phyloP scores from a whole-genome alignment of 2,797 vertebrate species.

The Cossypha caffra region DNA sequence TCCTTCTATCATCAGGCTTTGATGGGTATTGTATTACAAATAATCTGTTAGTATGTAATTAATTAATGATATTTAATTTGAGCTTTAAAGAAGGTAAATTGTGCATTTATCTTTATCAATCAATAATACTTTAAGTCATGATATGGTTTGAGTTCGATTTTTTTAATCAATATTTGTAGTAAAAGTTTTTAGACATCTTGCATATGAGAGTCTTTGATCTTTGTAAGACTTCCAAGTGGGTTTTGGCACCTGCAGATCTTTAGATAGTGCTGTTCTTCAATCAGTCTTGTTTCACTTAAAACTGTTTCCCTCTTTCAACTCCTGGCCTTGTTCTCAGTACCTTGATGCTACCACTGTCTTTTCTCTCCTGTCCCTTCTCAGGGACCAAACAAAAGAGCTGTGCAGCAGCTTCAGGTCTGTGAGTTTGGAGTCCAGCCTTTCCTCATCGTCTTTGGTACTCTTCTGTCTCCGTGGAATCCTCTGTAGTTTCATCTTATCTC shows the following conservation, averaged over 20 bases:
- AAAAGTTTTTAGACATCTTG: not conserved
- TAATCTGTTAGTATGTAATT: not conserved
- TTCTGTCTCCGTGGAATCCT: not conserved
- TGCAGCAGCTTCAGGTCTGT: not conserved
- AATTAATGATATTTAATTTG: not conserved
- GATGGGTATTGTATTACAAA: not conserved
- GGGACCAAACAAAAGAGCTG: not conserved
- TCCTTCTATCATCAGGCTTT: not conserved
- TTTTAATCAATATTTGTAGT: not conserved
- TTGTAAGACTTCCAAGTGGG: not conserved
- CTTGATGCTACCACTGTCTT: not conserved
- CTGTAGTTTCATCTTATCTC: not conserved
- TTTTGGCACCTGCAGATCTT: not conserved
- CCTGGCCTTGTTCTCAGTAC: not conserved
- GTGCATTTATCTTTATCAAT: not conserved
- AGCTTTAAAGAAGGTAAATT: not conserved
- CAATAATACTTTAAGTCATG: not conserved
- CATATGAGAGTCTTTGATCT: not conserved
- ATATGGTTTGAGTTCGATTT: not conserved
- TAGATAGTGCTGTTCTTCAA: not conserved
- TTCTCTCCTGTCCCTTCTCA: not conserved
- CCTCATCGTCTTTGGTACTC: not conserved
- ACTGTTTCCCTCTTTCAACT: not conserved
- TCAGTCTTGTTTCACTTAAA: not conserved
- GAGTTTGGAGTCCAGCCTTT: not conserved